These are phyloP conservation scores for Helarctos malayanus DNA, from an alignment of 2,797 vertebrate genomes.

Conservation along the genomic window DNA sequence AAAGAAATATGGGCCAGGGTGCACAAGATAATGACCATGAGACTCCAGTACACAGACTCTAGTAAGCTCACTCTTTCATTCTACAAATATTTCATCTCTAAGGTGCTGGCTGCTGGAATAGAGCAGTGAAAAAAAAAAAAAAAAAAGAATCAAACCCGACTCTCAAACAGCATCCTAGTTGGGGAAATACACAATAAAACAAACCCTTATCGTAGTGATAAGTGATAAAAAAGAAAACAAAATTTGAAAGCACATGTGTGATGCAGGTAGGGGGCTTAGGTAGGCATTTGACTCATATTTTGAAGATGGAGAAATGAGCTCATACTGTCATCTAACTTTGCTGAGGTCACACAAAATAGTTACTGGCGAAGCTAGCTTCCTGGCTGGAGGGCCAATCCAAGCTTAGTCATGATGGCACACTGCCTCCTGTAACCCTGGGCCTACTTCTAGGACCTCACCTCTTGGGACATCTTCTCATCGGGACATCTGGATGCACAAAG, in stretches of 20 bases:
- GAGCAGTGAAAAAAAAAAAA: not conserved
- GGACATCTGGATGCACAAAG: not conserved
- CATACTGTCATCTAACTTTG: not conserved
- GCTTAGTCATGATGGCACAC: not conserved
- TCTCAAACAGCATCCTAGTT: not conserved
- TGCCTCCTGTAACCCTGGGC: not conserved
- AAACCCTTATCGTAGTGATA: not conserved
- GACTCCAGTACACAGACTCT: not conserved
- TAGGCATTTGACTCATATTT: not conserved
- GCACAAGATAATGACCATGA: not conserved
- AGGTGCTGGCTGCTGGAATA: not conserved
- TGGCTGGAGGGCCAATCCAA: not conserved
- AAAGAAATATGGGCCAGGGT: not conserved
- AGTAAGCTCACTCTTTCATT: not conserved
- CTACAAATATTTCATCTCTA: not conserved
- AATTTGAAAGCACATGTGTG: not conserved
- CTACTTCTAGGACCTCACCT: not conserved
- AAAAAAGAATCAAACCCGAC: not conserved
- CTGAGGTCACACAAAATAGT: not conserved
- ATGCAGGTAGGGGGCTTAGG: not conserved
- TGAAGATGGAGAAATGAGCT: not conserved
- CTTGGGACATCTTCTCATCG: not conserved
- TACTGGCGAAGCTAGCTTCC: not conserved
- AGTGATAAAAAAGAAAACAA: conserved; percentile 7
- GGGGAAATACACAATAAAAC: not conserved